Percentiles rank a stretch among this genome's conserved stretches.
These are phyloP conservation scores for Smittia aterrima DNA, from an alignment of 2,888 invertebrate genomes.

Conservation along the genomic window DNA sequence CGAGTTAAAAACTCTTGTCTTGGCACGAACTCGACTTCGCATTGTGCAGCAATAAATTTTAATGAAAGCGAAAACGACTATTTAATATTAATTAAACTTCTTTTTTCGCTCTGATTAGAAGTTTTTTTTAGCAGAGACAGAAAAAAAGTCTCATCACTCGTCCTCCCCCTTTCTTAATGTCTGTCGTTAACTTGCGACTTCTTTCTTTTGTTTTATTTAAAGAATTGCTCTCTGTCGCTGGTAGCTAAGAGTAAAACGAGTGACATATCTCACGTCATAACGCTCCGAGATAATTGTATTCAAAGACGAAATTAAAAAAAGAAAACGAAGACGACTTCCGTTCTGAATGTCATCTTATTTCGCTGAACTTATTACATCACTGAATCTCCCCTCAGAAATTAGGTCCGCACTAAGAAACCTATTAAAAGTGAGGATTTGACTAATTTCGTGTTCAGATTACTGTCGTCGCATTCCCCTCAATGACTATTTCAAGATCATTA, in stretches of 20 bases:
- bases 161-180: slow-evolving; percentile 17
- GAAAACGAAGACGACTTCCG: neutral
- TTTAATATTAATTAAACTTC: slow-evolving; percentile 36
- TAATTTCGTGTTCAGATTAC: slow-evolving; percentile 1
- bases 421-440: slow-evolving; percentile 6
- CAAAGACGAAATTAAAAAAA: slow-evolving; percentile 14
- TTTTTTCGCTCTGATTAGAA: slow-evolving; percentile 25
- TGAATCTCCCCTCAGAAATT: neutral
- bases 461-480: neutral
- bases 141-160: neutral
- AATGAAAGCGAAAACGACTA: slow-evolving; percentile 18
- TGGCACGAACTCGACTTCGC: slow-evolving; percentile 7
- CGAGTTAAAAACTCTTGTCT: neutral
- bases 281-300: neutral
- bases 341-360: neutral
- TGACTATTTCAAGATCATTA: neutral
- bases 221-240: neutral
- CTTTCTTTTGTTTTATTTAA: slow-evolving; percentile 19
- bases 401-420: neutral
- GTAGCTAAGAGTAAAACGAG: slow-evolving; percentile 9
- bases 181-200: slow-evolving; percentile 23
- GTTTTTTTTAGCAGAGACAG: neutral
- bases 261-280: slow-evolving; percentile 24
- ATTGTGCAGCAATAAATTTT: slow-evolving; percentile 5
- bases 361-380: slow-evolving; percentile 15